Base-by-base conservation (phyloP, 2,113 vertebrate genomes). In the Triplophysa siluroides region DNA sequence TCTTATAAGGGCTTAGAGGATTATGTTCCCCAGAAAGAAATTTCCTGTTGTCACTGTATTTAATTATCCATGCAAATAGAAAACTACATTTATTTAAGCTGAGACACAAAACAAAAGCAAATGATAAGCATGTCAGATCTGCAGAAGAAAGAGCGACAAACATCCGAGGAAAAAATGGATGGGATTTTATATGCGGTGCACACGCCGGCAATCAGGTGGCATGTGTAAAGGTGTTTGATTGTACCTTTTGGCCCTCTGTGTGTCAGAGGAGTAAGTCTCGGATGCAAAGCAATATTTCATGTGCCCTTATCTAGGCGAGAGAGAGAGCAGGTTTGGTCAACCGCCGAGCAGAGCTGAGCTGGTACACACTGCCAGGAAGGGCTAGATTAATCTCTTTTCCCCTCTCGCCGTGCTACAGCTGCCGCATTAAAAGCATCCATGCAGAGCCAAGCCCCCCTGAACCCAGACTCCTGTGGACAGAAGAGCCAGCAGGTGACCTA, bases 351-450 rank as follows among this genome's bases (percentile, higher is more conserved):
- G 19, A 85, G 83, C 73, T 85, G 83, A 81, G 43, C 43, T 45
- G 80, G 84, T 33, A 86, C 86, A 88, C 84, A 83, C 72, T 80
- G 84, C 87, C 86, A 88, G 86, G 86, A 85, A 86, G 87, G 88
- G 86, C 81, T 87, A 62, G 72, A 86, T 86, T 91, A 92, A 91
- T 90, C 89, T 88, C 83, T 85, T 82, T 70, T 81, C 84, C n/a
- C 84, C 87, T 65, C 83, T 83, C 80, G 81, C 76, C 83, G 77
- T 70, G 69, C 87, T 87, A 90, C 89, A 87, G 86, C 79, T 83
- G 79, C 86, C 83, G 78, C 86, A 88, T 81, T 83, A 88, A 85
- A 88, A 80, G 85, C 88, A 85, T 78, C 82, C 86, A 88, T 88
- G 89, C 90, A 88, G 56, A 83, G 75, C 81, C 77, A 65, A 87